Evolutionary conservation across 2,113 vertebrate genomes (phyloP).

Genomic region (Thalassoma bifasciatum): DNA sequence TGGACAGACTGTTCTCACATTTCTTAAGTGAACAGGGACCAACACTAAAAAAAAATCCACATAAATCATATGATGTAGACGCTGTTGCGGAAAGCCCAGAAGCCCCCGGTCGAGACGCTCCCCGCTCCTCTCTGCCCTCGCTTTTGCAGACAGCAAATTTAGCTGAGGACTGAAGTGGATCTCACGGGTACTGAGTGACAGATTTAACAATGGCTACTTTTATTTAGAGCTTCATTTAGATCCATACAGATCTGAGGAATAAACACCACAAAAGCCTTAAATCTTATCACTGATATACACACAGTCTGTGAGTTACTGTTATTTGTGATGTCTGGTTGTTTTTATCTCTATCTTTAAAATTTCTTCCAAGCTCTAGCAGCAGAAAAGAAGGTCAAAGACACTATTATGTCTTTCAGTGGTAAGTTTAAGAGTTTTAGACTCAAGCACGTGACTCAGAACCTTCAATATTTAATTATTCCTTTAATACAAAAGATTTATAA

Average conservation of each 20-base stretch:
- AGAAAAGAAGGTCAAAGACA: not conserved
- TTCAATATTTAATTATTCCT: constrained; percentile 70
- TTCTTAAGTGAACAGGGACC: constrained; percentile 47
- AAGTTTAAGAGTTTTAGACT: constrained; percentile 1
- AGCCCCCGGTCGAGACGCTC: constrained; percentile 38
- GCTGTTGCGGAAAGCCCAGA: constrained; percentile 48
- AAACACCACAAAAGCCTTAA: too few species aligned
- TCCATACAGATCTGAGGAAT: constrained; percentile 27
- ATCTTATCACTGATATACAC: constrained; percentile 41
- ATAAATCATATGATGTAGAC: constrained; percentile 71
- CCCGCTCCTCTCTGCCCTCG: constrained; percentile 31
- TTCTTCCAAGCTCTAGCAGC: not conserved
- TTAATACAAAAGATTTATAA: constrained; percentile 61
- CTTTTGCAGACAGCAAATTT: constrained; percentile 64
- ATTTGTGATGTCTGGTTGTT: constrained; percentile 4
- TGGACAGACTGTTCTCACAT: constrained; percentile 45
- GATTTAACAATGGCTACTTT: constrained; percentile 65
- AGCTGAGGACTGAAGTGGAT: constrained; percentile 55
- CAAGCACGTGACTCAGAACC: not conserved
- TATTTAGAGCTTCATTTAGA: constrained; percentile 54
- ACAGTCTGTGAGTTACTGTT: not conserved
- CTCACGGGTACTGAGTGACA: constrained; percentile 71
- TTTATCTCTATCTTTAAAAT: not conserved
- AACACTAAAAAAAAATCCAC: constrained; percentile 54
- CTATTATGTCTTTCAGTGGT: not conserved